phyloP scores from a whole-genome alignment of 2,113 vertebrate species.

The Varanus salvator region DNA sequence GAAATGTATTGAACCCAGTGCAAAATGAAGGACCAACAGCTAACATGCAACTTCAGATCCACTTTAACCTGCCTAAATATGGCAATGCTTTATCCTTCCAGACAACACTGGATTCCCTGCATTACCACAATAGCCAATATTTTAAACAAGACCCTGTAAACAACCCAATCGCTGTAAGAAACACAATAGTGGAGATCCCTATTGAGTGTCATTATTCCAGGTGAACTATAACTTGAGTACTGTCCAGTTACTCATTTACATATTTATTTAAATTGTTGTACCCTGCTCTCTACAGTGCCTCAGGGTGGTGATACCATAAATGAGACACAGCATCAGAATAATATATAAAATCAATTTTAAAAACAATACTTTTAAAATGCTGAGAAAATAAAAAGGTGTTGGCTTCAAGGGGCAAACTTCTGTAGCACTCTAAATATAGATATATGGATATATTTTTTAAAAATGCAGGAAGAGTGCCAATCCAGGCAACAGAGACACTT shows the following conservation, averaged over 20 bases:
- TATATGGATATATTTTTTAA: not conserved
- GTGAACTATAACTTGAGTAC: not conserved
- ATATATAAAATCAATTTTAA: too few relatives aligned
- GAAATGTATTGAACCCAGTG: not conserved
- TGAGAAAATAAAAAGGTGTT: not conserved
- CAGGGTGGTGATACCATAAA: too few relatives aligned
- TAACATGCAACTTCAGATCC: not conserved
- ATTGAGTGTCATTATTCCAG: conserved; percentile 68
- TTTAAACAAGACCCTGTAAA: conserved; percentile 43
- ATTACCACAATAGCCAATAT: conserved; percentile 44
- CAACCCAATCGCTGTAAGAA: conserved; percentile 18
- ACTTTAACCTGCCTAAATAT: not conserved
- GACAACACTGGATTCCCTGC: conserved; percentile 12
- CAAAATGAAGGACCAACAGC: not conserved
- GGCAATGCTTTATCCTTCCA: not conserved
- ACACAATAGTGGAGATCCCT: conserved; percentile 17
- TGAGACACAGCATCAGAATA: too few relatives aligned
- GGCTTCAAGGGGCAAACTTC: fast-evolving
- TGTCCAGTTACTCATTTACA: not conserved
- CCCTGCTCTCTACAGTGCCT: too few relatives aligned
- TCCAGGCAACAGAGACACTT: not conserved
- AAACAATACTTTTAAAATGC: too few relatives aligned
- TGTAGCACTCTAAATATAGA: not conserved
- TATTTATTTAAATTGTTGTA: too few relatives aligned
- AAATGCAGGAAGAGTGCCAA: not conserved